Evolutionary conservation across 2,113 vertebrate genomes (phyloP).

Genomic region (Pholis gunnellus): DNA sequence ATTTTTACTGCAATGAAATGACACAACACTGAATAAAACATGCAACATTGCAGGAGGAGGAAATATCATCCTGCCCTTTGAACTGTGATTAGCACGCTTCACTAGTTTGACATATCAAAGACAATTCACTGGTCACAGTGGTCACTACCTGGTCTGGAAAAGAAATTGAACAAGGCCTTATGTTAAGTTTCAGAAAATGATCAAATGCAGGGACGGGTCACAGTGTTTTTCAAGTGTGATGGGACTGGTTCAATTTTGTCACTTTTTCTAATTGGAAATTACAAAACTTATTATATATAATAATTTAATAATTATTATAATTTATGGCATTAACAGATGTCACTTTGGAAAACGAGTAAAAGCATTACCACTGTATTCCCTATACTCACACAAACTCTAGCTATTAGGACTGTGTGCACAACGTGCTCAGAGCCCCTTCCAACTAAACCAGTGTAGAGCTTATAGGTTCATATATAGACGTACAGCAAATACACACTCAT

Average conservation of each 20-base stretch:
- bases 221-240: background rate
- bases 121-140: background rate
- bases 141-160: background rate
- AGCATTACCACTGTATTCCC: background rate
- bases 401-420: background rate
- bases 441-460: background rate
- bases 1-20: background rate
- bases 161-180: background rate
- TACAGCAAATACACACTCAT: conserved; percentile 13
- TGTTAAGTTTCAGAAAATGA: background rate
- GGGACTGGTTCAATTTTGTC: background rate
- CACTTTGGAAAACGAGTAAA: background rate
- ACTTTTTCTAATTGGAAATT: background rate
- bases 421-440: background rate
- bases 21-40: background rate
- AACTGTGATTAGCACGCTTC: background rate
- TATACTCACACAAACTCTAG: background rate
- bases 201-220: background rate
- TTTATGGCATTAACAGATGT: background rate
- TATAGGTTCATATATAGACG: background rate
- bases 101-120: background rate
- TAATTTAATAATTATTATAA: too few species aligned
- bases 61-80: background rate
- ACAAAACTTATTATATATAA: too few species aligned
- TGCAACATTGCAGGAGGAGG: background rate